Conservation (phyloP, 2,797 vertebrate species). For the Sarcoramphus papa region DNA sequence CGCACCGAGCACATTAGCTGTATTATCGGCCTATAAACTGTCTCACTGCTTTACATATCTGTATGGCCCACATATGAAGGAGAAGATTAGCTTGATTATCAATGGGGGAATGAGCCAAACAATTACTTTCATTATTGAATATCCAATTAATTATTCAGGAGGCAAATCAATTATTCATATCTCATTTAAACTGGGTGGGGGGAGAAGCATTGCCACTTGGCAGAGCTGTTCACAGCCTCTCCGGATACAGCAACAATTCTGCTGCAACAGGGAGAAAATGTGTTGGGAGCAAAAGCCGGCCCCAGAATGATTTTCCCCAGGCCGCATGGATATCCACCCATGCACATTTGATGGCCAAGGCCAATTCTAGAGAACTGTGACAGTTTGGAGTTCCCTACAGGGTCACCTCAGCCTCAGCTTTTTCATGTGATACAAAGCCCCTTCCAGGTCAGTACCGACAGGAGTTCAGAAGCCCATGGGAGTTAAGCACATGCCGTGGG, state of each 20-base stretch:
- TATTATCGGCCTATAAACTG: slow-evolving; percentile 37
- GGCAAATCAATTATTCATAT: slow-evolving; percentile 81
- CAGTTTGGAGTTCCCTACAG: not conserved
- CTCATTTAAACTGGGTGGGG: slow-evolving; percentile 74
- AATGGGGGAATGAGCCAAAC: slow-evolving; percentile 75
- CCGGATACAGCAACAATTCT: slow-evolving; percentile 34
- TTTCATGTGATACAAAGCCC: not conserved
- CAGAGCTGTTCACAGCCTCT: slow-evolving; percentile 61
- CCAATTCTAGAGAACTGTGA: not conserved
- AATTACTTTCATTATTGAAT: slow-evolving; percentile 85
- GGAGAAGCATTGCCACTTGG: slow-evolving; percentile 62
- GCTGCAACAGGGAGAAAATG: slow-evolving; percentile 1
- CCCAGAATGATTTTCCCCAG: not conserved
- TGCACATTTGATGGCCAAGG: not conserved
- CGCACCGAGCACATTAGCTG: slow-evolving; percentile 36
- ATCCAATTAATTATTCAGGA: slow-evolving; percentile 82
- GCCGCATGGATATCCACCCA: not conserved
- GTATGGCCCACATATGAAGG: slow-evolving; percentile 40
- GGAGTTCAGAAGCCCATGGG: not conserved
- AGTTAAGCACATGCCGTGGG: fast-evolving
- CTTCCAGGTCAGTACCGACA: not conserved
- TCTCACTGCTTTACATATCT: slow-evolving; percentile 50
- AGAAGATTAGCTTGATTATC: slow-evolving; percentile 74
- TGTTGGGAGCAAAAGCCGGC: not conserved
- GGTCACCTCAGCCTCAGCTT: not conserved